These are phyloP conservation scores for Syngnathoides biaculeatus DNA, from an alignment of 2,113 vertebrate genomes.

Conservation along the genomic window DNA sequence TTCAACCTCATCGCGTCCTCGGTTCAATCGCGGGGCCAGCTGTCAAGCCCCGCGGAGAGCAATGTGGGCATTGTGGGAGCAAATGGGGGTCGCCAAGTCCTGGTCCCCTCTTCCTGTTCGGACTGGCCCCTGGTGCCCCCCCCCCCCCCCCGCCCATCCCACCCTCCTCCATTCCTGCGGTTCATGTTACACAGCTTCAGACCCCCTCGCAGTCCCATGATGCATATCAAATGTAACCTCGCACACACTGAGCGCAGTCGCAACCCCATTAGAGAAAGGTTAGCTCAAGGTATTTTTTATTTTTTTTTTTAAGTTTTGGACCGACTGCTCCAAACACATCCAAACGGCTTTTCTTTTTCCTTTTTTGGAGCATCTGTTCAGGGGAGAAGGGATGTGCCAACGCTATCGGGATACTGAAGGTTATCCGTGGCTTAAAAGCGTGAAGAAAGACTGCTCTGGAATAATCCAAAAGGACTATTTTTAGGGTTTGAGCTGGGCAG, in stretches of 20 bases:
- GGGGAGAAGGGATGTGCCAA: too few species aligned
- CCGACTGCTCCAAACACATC: neutral
- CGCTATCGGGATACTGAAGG: too few species aligned
- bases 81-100: conserved; percentile 37
- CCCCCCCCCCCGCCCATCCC: conserved; percentile 50
- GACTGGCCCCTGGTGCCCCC: conserved; percentile 28
- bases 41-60: conserved; percentile 49
- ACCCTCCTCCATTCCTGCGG: conserved; percentile 52
- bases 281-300: too few species aligned
- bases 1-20: conserved; percentile 18
- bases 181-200: conserved; percentile 65
- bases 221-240: conserved; percentile 61
- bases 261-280: conserved; percentile 25
- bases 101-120: conserved; percentile 44
- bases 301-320: neutral
- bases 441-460: neutral
- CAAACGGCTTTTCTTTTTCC: neutral
- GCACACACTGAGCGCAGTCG: conserved; percentile 25
- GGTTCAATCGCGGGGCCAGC: conserved; percentile 54
- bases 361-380: too few species aligned
- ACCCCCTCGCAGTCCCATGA: conserved; percentile 50
- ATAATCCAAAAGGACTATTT: neutral
- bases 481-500: neutral
- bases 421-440: too few species aligned
- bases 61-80: conserved; percentile 54